These are phyloP conservation scores for Polydrusus tereticollis DNA, from an alignment of 2,888 invertebrate species.

Conservation along the genomic window DNA sequence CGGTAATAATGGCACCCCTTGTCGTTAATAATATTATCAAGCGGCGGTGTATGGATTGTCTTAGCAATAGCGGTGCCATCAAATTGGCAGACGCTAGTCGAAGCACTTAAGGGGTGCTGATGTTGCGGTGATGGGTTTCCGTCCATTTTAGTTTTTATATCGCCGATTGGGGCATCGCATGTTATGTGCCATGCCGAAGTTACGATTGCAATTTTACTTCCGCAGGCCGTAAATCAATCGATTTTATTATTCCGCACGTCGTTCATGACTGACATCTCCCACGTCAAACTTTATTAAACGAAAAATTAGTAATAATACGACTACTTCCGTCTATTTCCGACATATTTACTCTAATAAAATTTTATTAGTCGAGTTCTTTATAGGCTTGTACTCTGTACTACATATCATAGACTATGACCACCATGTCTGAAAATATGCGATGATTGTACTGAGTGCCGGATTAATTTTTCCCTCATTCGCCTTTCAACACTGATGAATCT, in stretches of 20 bases:
- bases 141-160: constrained; percentile 54
- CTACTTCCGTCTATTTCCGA: constrained; percentile 21
- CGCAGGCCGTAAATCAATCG: constrained; percentile 61
- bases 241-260: constrained; percentile 62
- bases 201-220: constrained; percentile 60
- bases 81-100: constrained; percentile 60
- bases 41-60: constrained; percentile 59
- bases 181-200: constrained; percentile 53
- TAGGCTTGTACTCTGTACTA: not conserved
- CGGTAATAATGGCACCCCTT: constrained; percentile 59
- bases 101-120: constrained; percentile 59
- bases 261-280: constrained; percentile 61
- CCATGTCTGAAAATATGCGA: not conserved
- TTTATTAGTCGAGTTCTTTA: constrained; percentile 19
- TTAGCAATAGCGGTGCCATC: constrained; percentile 60
- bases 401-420: not conserved
- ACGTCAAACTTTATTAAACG: constrained; percentile 48
- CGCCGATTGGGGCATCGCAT: constrained; percentile 51
- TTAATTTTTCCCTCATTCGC: too few species aligned
- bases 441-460: not conserved
- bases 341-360: constrained; percentile 23
- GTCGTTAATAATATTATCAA: constrained; percentile 61
- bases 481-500: too few species aligned
- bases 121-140: constrained; percentile 56
- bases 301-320: constrained; percentile 45